These are phyloP conservation scores for Aporophyla nigra DNA, from an alignment of 2,888 invertebrate genomes.

Conservation along the genomic window DNA sequence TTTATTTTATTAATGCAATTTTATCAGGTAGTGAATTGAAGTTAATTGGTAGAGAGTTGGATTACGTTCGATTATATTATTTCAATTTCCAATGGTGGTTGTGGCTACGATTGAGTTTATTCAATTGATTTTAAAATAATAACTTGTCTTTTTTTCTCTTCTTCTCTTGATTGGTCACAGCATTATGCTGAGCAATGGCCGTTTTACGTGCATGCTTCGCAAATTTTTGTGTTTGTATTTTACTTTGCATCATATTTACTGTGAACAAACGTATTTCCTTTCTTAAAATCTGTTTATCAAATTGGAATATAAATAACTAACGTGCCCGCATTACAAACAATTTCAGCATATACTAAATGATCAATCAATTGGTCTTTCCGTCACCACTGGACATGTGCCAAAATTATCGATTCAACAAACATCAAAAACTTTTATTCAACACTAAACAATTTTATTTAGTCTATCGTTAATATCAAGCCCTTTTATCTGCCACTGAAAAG, in stretches of 20 bases:
- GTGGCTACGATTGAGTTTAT: not conserved
- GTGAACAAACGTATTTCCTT: not conserved
- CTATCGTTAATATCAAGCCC: not conserved
- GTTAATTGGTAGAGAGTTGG: not conserved
- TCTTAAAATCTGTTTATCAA: not conserved
- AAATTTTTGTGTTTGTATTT: no score
- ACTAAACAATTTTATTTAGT: not conserved
- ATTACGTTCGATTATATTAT: not conserved
- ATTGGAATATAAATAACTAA: not conserved
- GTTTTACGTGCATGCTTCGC: not conserved
- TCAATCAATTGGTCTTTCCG: not conserved
- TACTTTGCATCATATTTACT: no score
- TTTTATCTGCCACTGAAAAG: not conserved
- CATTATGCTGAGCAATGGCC: not conserved
- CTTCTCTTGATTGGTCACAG: not conserved
- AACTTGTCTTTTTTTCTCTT: not conserved
- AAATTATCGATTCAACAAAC: not conserved
- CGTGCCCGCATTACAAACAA: not conserved
- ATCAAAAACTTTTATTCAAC: not conserved
- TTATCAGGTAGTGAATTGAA: constrained; percentile 11
- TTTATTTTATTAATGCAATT: constrained; percentile 25
- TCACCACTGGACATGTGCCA: not conserved
- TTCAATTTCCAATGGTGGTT: not conserved
- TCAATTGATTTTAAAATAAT: not conserved
- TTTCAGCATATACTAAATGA: not conserved